A percentile compares a stretch with the other conserved stretches of the same genome.
These are phyloP conservation scores for Physeter macrocephalus DNA, from an alignment of 2,113 vertebrate species.

Conservation along the genomic window DNA sequence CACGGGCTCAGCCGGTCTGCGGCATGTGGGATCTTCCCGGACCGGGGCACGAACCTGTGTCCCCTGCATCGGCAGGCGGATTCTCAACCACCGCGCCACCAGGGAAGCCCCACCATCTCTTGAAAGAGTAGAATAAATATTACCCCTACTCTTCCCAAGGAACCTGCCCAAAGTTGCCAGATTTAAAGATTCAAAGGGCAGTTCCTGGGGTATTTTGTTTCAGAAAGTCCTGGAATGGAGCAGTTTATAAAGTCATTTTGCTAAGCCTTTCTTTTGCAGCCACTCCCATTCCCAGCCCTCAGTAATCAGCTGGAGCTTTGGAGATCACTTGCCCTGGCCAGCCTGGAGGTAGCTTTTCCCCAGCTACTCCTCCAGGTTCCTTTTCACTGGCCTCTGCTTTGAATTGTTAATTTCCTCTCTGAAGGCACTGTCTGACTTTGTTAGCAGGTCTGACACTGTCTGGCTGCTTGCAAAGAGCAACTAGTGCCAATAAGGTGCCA, in stretches of 20 bases:
- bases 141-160: not conserved
- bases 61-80: too few relatives aligned
- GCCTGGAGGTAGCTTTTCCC: not conserved
- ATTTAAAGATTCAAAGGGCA: not conserved
- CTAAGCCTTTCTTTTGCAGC: not conserved
- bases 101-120: not conserved
- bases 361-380: not conserved
- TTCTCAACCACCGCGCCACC: too few relatives aligned
- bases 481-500: not conserved
- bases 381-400: not conserved
- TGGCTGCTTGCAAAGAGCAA: not conserved
- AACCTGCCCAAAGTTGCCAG: not conserved
- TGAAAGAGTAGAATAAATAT: not conserved
- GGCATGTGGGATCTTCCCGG: too few relatives aligned
- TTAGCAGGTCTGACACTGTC: slow-evolving; percentile 46
- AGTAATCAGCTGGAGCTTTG: not conserved
- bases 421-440: not conserved
- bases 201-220: not conserved
- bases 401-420: slow-evolving; percentile 31
- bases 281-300: not conserved
- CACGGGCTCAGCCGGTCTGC: too few relatives aligned
- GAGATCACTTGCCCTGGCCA: not conserved
- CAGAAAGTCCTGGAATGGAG: not conserved
- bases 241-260: not conserved
- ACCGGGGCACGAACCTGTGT: too few relatives aligned